Evolutionary conservation across 2,888 invertebrate species (phyloP).

Genomic region (Brenthis ino): DNA sequence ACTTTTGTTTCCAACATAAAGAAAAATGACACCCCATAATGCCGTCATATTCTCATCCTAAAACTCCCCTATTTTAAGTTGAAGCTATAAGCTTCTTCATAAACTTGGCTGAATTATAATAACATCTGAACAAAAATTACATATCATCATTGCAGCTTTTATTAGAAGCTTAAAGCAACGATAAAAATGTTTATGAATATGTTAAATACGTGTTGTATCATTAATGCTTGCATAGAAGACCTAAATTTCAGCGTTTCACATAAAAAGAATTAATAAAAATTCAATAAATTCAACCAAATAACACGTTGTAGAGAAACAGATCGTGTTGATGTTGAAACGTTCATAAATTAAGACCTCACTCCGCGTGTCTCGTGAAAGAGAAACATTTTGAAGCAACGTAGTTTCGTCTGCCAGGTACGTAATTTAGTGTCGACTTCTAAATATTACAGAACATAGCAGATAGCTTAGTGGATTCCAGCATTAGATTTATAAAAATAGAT

Average conservation of each 20-base stretch:
- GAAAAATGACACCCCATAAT: too few species aligned
- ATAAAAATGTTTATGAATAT: slow-evolving; percentile 17
- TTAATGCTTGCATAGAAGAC: neutral
- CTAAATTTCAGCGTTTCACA: neutral
- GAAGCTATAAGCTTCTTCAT: too few species aligned
- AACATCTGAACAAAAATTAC: neutral
- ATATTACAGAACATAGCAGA: slow-evolving; percentile 17
- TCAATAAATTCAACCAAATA: slow-evolving; percentile 3
- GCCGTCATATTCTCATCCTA: too few species aligned
- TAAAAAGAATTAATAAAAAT: neutral
- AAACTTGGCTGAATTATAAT: too few species aligned
- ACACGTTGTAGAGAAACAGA: slow-evolving; percentile 14
- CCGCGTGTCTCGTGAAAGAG: slow-evolving; percentile 37
- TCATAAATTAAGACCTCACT: slow-evolving; percentile 38
- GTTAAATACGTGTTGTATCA: slow-evolving; percentile 3
- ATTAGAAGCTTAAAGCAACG: slow-evolving; percentile 8
- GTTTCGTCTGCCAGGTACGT: slow-evolving; percentile 36
- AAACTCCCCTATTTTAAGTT: too few species aligned
- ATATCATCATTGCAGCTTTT: slow-evolving; percentile 10
- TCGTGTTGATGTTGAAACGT: slow-evolving; percentile 29
- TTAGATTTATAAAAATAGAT: slow-evolving; percentile 19
- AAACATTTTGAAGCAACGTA: slow-evolving; percentile 36
- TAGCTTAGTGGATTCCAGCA: slow-evolving; percentile 2
- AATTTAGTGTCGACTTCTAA: slow-evolving; percentile 20
- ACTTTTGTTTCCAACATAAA: too few species aligned